A percentile compares a stretch with the other conserved stretches of the same genome.
These are phyloP conservation scores for Lithophane ornitopus DNA, from an alignment of 2,888 invertebrate genomes.

Conservation along the genomic window DNA sequence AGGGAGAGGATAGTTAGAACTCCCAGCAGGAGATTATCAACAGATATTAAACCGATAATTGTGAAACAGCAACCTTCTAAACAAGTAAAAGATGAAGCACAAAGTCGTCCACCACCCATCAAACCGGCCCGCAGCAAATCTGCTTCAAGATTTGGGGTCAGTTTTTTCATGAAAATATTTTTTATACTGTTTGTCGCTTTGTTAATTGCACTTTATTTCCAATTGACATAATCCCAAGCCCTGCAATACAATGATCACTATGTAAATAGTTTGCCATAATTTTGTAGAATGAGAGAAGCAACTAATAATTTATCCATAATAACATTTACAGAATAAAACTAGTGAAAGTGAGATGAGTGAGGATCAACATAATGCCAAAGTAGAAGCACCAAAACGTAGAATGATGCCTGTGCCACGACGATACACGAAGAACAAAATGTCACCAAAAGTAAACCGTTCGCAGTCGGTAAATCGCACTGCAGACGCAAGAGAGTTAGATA, in stretches of 20 bases:
- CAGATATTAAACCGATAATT: constrained; percentile 79
- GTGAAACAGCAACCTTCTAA: constrained; percentile 72
- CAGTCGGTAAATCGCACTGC: constrained; percentile 90
- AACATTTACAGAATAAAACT: constrained; percentile 89
- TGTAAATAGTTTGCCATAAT: constrained; percentile 76
- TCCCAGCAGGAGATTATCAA: constrained; percentile 82
- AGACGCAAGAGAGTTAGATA: constrained; percentile 78
- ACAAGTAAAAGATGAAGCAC: constrained; percentile 78
- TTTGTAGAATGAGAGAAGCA: constrained; percentile 75
- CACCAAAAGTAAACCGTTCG: constrained; percentile 88
- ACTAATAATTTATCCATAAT: constrained; percentile 83
- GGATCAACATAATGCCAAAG: constrained; percentile 79
- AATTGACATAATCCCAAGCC: constrained; percentile 75
- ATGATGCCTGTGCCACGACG: constrained; percentile 84
- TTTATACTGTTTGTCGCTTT: constrained; percentile 83
- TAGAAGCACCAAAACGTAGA: constrained; percentile 80
- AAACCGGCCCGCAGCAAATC: constrained; percentile 89
- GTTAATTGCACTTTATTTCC: constrained; percentile 85
- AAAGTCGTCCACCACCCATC: constrained; percentile 83
- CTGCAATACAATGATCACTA: constrained; percentile 67
- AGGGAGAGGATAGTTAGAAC: constrained; percentile 86
- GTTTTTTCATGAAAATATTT: constrained; percentile 85
- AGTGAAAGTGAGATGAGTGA: constrained; percentile 91
- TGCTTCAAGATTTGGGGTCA: constrained; percentile 88
- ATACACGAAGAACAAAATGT: constrained; percentile 82